A percentile compares a stretch with the other conserved stretches of the same genome.
Evolutionary conservation across 2,797 vertebrate species (phyloP).

Genomic region (Anolis apletophallus): DNA sequence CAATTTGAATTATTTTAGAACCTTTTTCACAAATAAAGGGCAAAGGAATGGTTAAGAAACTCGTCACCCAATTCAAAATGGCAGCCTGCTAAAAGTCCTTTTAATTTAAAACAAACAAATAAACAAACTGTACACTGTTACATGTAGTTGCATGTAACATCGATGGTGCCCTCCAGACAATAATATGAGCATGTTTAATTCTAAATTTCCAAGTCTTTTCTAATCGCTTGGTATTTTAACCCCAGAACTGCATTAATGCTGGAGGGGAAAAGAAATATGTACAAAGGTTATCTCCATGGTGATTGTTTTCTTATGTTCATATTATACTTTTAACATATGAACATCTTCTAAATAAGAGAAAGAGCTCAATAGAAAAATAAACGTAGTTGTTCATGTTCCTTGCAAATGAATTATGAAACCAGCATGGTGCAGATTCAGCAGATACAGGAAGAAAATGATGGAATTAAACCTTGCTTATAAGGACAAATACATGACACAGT

Average conservation of each 20-base stretch:
- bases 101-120: slow-evolving; percentile 1
- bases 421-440: slow-evolving; percentile 15
- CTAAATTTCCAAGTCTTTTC: slow-evolving; percentile 26
- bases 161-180: slow-evolving; percentile 26
- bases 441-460: not conserved
- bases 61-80: not conserved
- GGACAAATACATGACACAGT: not conserved
- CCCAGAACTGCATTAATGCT: slow-evolving; percentile 27
- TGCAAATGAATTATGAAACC: slow-evolving; percentile 22
- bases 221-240: slow-evolving; percentile 37
- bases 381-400: not conserved
- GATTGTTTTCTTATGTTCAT: slow-evolving; percentile 40
- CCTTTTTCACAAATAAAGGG: not conserved
- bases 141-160: not conserved
- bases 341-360: slow-evolving; percentile 21
- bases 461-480: not conserved
- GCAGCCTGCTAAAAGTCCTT: not conserved
- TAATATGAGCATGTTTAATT: slow-evolving; percentile 35
- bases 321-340: slow-evolving; percentile 25
- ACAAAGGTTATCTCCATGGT: slow-evolving; percentile 39
- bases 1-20: not conserved
- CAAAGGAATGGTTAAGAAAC: not conserved
- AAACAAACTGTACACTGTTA: not conserved
- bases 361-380: slow-evolving; percentile 31
- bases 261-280: slow-evolving; percentile 29